Percentiles rank a stretch among this genome's conserved stretches.
Conservation (phyloP, 2,888 invertebrate genomes). For the Neria commutata region DNA sequence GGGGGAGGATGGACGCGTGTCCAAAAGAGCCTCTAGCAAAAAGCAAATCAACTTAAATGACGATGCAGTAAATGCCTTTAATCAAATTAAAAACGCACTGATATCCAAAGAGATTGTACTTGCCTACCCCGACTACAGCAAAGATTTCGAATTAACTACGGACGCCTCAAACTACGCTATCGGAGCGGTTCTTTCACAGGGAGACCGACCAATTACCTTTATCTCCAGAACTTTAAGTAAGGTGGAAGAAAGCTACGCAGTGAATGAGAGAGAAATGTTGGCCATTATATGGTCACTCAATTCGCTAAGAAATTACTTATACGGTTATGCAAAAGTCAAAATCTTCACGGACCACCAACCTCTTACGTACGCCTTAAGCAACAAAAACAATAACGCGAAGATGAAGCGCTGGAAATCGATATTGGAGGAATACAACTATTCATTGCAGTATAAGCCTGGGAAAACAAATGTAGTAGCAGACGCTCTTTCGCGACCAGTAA, state of each 20-base stretch:
- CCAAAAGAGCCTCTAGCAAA: neutral
- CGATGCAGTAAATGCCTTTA: neutral
- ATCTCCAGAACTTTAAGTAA: neutral
- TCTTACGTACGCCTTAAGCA: slow-evolving; percentile 6
- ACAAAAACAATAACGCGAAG: neutral
- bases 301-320: neutral
- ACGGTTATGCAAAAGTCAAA: slow-evolving; percentile 22
- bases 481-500: neutral
- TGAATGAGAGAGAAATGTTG: slow-evolving; percentile 1
- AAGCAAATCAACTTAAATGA: neutral
- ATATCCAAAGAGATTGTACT: neutral
- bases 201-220: neutral
- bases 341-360: slow-evolving; percentile 26
- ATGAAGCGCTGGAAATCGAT: slow-evolving; percentile 9
- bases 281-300: neutral
- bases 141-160: neutral
- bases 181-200: neutral
- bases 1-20: slow-evolving; percentile 1
- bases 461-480: neutral
- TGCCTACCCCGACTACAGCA: neutral
- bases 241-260: neutral
- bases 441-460: neutral
- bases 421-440: neutral
- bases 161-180: neutral
- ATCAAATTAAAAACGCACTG: neutral